These are phyloP conservation scores for Leptinotarsa rubiginosa DNA, from an alignment of 2,888 invertebrate species.

Conservation along the genomic window DNA sequence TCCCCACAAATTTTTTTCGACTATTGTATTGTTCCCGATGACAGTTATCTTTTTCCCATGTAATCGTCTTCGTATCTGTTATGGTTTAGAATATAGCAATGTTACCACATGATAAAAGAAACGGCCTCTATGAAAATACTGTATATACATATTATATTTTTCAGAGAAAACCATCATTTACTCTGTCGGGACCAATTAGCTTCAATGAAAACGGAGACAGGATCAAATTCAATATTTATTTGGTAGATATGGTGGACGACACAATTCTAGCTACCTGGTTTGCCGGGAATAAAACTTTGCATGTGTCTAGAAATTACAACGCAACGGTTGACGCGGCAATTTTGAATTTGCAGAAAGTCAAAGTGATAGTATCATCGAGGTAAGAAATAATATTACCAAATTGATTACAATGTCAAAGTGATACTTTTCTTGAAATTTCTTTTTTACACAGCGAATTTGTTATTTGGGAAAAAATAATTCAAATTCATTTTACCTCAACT, in stretches of 20 bases:
- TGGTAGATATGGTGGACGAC: slow-evolving; percentile 74
- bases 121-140: too few species aligned
- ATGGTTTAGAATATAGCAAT: too few species aligned
- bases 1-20: too few species aligned
- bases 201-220: slow-evolving; percentile 78
- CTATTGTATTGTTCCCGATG: too few species aligned
- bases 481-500: too few species aligned
- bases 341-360: slow-evolving; percentile 67
- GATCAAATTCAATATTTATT: slow-evolving; percentile 71
- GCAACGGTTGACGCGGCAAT: slow-evolving; percentile 63
- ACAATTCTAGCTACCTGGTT: slow-evolving; percentile 70
- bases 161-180: slow-evolving; percentile 61
- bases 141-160: slow-evolving; percentile 1
- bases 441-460: too few species aligned
- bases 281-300: slow-evolving; percentile 51
- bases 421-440: too few species aligned
- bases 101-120: too few species aligned
- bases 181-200: slow-evolving; percentile 74
- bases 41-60: too few species aligned
- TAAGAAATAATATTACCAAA: slow-evolving; percentile 30
- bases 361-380: slow-evolving; percentile 72
- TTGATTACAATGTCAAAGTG: too few species aligned
- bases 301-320: slow-evolving; percentile 56
- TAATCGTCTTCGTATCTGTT: too few species aligned
- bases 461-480: too few species aligned